Evolutionary conservation across 2,797 vertebrate genomes (phyloP), one percentile per base, ranked within the genome.

Genomic region (Apodemus agrarius): DNA sequence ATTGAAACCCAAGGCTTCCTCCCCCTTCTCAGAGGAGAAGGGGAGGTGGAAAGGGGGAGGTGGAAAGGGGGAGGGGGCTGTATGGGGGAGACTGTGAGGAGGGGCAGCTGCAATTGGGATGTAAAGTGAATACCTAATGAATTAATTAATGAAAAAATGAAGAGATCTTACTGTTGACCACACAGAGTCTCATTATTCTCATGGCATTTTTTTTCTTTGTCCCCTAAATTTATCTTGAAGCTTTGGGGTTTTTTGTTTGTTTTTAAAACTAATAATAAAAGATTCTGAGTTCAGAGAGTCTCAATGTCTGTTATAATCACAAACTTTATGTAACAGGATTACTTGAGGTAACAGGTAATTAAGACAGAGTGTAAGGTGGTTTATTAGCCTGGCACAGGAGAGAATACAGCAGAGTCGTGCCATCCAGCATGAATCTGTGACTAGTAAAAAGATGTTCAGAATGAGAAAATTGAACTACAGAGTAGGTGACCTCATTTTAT

Each of bases 401-500:
- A 83, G 49, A 90, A 46, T 54, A 22, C 37, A 65, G 1, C 8
- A 65, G 54, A 96, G 19, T 34, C 37, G 12, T 94, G 87, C 90
- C 78, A 22, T 37, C 63, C 49, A 59, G 9, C 43, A 4, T 40
- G 37, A 57, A 13, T 49, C 83, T 92, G n/a, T 90, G 43, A 61
- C 90, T 81, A 16, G 49, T 83, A 54, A 93, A 95, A 49, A 92
- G 89, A 63, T 74, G 29, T 92, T 83, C 49, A 86, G 6, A 89
- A 52, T 80, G 43, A 31, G 34, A 90, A 87, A 96, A 94, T 49
- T 17, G 54, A 84, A 63, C 78, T 16, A 29, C n/a, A 88, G 96
- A 90, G 81, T 86, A 86, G 72, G 75, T 97, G 81, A 97, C 96
- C 95, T 97, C 74, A 92, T 97, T 97, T 92, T 94, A 21, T 95